A percentile compares a stretch with the other conserved stretches of the same genome.
Evolutionary conservation across 2,797 vertebrate species (phyloP).

Genomic region (Otolemur crassicaudatus): DNA sequence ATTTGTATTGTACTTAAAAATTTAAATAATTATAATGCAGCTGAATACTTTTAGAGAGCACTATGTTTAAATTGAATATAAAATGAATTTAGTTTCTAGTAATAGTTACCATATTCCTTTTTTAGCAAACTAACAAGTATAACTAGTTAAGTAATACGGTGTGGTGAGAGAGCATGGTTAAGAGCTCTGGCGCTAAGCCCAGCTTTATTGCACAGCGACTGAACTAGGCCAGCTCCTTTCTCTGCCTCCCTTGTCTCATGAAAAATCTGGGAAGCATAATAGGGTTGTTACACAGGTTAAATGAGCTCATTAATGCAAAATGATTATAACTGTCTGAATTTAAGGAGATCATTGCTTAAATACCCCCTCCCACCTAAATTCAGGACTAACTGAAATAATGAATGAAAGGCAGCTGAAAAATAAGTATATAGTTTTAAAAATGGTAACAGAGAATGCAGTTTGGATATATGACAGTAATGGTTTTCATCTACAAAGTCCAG

Average conservation of each 20-base stretch:
- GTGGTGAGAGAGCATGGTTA: not conserved
- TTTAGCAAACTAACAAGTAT: not conserved
- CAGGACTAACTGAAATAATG: not conserved
- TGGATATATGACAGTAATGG: not conserved
- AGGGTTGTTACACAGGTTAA: not conserved
- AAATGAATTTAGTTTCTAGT: constrained; percentile 1
- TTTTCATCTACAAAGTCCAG: not conserved
- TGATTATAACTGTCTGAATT: constrained; percentile 2
- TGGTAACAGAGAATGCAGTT: not conserved
- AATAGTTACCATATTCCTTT: not conserved
- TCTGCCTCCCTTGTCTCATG: not conserved
- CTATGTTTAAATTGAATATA: not conserved
- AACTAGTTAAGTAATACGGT: not conserved
- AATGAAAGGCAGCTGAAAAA: not conserved
- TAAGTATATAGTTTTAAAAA: not conserved
- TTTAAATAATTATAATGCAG: constrained; percentile 36
- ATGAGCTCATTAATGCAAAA: constrained; percentile 32
- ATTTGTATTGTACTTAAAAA: constrained; percentile 31
- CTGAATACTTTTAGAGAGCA: not conserved
- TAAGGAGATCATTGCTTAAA: not conserved
- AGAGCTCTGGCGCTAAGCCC: not conserved
- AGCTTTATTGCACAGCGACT: not conserved
- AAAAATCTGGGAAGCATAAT: not conserved
- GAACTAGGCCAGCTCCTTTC: not conserved
- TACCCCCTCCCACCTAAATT: not conserved